These are phyloP conservation scores for Philereme vetulata DNA, from an alignment of 2,888 invertebrate genomes.

Conservation along the genomic window DNA sequence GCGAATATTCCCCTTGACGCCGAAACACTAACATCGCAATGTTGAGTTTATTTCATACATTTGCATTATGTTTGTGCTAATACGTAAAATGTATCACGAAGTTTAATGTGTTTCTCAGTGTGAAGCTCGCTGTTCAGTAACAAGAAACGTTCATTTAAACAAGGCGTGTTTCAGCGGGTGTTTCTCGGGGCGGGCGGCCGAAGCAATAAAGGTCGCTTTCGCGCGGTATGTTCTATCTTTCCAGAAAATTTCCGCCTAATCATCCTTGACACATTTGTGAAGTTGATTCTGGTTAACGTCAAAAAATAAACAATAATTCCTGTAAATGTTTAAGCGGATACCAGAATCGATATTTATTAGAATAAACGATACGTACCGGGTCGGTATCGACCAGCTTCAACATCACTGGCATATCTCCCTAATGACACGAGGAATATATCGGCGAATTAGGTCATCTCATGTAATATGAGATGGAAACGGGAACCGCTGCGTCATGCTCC, in stretches of 20 bases:
- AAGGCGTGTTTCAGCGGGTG: slow-evolving; percentile 33
- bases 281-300: slow-evolving; percentile 38
- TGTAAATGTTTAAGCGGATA: slow-evolving; percentile 10
- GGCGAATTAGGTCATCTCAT: slow-evolving; percentile 67
- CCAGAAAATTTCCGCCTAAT: slow-evolving; percentile 64
- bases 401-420: slow-evolving; percentile 34
- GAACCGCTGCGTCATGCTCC: slow-evolving; percentile 58
- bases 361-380: slow-evolving; percentile 6
- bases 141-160: slow-evolving; percentile 46
- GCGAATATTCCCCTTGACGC: slow-evolving; percentile 14
- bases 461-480: slow-evolving; percentile 63
- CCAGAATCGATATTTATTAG: slow-evolving; percentile 16
- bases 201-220: slow-evolving; percentile 26
- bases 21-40: slow-evolving; percentile 28
- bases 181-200: slow-evolving; percentile 31
- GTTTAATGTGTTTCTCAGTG: slow-evolving; percentile 36
- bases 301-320: slow-evolving; percentile 24
- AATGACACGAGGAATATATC: slow-evolving; percentile 50
- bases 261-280: slow-evolving; percentile 63
- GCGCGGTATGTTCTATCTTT: slow-evolving; percentile 47
- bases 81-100: slow-evolving; percentile 35
- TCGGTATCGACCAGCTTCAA: slow-evolving; percentile 18
- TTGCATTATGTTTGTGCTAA: slow-evolving; percentile 30
- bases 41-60: slow-evolving; percentile 29
- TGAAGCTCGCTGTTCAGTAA: slow-evolving; percentile 39